Evolutionary conservation across 2,888 invertebrate species (phyloP).

Genomic region (Tyria jacobaeae): DNA sequence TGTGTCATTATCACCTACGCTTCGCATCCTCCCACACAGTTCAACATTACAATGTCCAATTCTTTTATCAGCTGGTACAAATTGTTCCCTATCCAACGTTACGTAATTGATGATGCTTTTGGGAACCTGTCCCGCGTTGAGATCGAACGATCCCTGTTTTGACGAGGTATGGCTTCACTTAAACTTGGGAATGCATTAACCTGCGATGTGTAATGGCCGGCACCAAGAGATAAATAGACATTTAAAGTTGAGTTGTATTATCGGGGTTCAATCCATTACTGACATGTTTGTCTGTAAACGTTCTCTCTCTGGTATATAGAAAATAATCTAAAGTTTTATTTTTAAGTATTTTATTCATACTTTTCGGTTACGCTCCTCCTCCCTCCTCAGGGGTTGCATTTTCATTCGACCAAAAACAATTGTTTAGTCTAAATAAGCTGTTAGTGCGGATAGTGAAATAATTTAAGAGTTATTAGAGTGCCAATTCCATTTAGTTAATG

Average conservation of each 20-base stretch:
- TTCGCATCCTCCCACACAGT: slow-evolving; percentile 14
- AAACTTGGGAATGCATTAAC: slow-evolving; percentile 5
- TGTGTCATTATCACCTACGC: background rate
- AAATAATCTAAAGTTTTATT: too few relatives aligned
- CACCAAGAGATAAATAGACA: slow-evolving; percentile 1
- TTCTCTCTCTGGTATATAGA: too few relatives aligned
- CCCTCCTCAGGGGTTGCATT: too few relatives aligned
- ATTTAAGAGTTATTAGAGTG: background rate
- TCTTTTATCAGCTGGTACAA: slow-evolving; percentile 14
- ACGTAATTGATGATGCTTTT: slow-evolving; percentile 52
- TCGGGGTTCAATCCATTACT: background rate
- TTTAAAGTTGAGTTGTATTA: background rate
- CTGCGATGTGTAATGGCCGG: background rate
- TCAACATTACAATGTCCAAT: slow-evolving; percentile 5
- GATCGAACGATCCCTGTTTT: background rate
- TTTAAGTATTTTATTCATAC: too few relatives aligned
- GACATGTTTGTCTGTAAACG: background rate
- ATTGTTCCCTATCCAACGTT: slow-evolving; percentile 32
- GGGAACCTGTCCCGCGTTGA: slow-evolving; percentile 18
- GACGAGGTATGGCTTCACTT: background rate
- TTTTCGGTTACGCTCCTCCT: too few relatives aligned
- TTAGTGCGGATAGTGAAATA: background rate
- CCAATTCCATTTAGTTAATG: background rate
- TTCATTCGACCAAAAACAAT: slow-evolving; percentile 35
- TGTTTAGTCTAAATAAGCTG: slow-evolving; percentile 38